Evolutionary conservation across 2,113 vertebrate genomes (phyloP).

Genomic region (Myodes glareolus): DNA sequence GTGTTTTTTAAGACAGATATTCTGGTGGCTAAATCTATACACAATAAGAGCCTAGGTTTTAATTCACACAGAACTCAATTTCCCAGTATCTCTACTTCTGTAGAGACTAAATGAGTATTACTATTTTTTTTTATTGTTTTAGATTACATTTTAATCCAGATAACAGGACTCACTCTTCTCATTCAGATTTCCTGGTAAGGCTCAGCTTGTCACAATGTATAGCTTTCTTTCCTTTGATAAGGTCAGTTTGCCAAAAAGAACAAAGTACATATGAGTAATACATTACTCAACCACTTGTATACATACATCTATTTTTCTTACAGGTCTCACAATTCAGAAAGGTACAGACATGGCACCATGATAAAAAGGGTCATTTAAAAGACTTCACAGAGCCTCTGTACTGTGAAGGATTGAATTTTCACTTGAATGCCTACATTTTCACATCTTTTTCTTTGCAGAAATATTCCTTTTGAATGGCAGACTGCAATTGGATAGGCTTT

Average conservation of each 20-base stretch:
- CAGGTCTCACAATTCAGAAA: conserved; percentile 86
- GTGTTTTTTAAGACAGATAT: conserved; percentile 8
- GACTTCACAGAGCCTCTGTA: conserved; percentile 88
- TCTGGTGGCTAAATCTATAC: background rate
- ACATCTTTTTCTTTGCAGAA: conserved; percentile 85
- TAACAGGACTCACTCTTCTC: conserved; percentile 69
- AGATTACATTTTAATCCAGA: conserved; percentile 76
- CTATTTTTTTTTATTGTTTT: background rate
- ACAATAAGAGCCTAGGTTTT: background rate
- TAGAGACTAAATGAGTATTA: conserved; percentile 59
- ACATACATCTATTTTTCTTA: conserved; percentile 88
- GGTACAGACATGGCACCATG: conserved; percentile 86
- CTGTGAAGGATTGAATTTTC: conserved; percentile 92
- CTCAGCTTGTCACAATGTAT: conserved; percentile 81
- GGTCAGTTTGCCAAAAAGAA: conserved; percentile 87
- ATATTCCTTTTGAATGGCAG: conserved; percentile 85
- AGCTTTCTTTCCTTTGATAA: conserved; percentile 86
- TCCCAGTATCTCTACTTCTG: conserved; percentile 4
- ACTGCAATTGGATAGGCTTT: conserved; percentile 76
- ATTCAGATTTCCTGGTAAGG: conserved; percentile 76
- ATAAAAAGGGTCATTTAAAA: conserved; percentile 92
- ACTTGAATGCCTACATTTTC: conserved; percentile 90
- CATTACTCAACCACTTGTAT: conserved; percentile 88
- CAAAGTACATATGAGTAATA: conserved; percentile 85
- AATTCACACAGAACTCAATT: conserved; percentile 53